These are phyloP conservation scores for Athetis lepigone DNA, from an alignment of 2,888 invertebrate species.

Conservation along the genomic window DNA sequence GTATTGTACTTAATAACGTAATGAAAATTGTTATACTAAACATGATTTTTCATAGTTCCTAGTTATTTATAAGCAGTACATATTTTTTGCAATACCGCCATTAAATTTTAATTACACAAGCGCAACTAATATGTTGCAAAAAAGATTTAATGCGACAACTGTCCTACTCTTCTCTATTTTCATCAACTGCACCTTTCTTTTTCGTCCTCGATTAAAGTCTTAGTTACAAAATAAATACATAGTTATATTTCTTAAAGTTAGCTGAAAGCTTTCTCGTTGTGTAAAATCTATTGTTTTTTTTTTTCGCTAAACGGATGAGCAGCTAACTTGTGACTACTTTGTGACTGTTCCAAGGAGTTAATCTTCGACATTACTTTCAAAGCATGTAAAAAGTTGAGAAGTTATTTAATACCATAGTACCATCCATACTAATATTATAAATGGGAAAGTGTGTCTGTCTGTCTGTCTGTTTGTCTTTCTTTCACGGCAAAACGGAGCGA, in stretches of 20 bases:
- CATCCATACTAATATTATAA: no score
- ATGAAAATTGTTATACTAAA: no score
- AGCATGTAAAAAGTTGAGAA: no score
- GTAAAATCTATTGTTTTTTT: not conserved
- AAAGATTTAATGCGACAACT: not conserved
- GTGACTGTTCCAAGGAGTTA: not conserved
- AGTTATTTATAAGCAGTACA: not conserved
- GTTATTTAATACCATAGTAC: no score
- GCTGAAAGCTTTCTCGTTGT: not conserved
- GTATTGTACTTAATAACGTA: no score
- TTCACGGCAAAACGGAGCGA: no score
- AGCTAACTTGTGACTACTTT: not conserved
- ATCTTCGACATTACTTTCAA: not conserved
- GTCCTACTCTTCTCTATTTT: constrained; percentile 19
- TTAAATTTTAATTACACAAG: not conserved
- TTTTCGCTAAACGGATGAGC: not conserved
- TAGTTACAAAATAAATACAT: constrained; percentile 1
- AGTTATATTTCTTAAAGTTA: no score
- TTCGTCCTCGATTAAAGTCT: constrained; percentile 37
- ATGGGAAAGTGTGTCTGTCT: no score
- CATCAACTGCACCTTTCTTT: constrained; percentile 30
- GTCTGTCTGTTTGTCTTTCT: no score
- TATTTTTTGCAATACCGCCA: not conserved
- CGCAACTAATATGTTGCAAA: not conserved
- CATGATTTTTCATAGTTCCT: no score